These are phyloP conservation scores for Macaria notata DNA, from an alignment of 2,888 invertebrate genomes.

Conservation along the genomic window DNA sequence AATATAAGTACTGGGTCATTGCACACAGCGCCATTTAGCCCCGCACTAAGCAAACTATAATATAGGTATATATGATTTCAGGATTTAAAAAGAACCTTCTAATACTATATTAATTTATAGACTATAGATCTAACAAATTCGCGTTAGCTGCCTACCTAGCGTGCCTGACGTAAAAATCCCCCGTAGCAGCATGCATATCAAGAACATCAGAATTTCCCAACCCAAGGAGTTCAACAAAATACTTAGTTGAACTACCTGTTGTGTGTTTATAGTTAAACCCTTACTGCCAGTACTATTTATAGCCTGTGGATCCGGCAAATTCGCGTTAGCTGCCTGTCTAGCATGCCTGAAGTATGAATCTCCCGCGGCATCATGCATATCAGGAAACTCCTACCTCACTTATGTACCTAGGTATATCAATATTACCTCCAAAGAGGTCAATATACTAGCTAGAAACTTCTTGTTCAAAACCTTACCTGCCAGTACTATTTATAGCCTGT, in stretches of 20 bases:
- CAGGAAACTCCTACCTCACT: slow-evolving; percentile 59
- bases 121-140: slow-evolving; percentile 66
- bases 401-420: too few species aligned
- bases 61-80: too few species aligned
- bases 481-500: slow-evolving; percentile 69
- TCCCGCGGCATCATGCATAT: slow-evolving; percentile 66
- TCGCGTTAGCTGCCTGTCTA: slow-evolving; percentile 60
- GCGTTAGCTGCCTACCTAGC: slow-evolving; percentile 62
- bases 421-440: too few species aligned
- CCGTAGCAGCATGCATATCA: slow-evolving; percentile 69
- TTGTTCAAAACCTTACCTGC: slow-evolving; percentile 50
- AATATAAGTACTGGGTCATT: too few species aligned
- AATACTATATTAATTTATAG: slow-evolving; percentile 70
- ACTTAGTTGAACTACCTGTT: too few species aligned
- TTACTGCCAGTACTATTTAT: slow-evolving; percentile 70
- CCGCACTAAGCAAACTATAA: too few species aligned
- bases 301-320: slow-evolving; percentile 67
- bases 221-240: too few species aligned
- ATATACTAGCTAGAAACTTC: too few species aligned
- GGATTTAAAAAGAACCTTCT: too few species aligned
- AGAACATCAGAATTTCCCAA: too few species aligned
- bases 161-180: slow-evolving; percentile 76
- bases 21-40: too few species aligned
- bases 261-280: too few species aligned
- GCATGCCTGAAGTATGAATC: slow-evolving; percentile 77